Percentiles rank a stretch among this genome's conserved stretches.
These are phyloP conservation scores for Dolichallabes microphthalmus DNA, from an alignment of 2,113 vertebrate genomes.

Conservation along the genomic window DNA sequence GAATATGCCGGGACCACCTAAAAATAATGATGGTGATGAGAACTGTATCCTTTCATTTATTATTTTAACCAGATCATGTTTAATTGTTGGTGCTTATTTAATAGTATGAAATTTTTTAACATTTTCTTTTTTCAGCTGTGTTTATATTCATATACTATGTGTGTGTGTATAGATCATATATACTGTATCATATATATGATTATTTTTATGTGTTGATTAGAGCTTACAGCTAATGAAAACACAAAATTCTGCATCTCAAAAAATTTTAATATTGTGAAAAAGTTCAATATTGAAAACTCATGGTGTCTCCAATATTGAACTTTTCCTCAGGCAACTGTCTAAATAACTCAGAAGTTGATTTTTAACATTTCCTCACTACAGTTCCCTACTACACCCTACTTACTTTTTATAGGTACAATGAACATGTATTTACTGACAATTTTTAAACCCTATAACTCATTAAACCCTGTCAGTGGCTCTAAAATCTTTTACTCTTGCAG, in stretches of 20 bases:
- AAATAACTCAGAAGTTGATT: neutral
- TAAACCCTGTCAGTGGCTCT: neutral
- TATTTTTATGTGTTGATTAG: no score
- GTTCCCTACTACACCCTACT: neutral
- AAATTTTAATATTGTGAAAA: no score
- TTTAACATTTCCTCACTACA: neutral
- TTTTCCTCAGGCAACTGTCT: neutral
- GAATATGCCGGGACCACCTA: constrained; percentile 96
- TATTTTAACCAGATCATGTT: neutral
- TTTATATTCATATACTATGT: no score
- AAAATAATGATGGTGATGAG: constrained; percentile 87
- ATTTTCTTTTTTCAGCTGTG: neutral
- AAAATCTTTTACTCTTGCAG: neutral
- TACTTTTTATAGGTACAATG: neutral
- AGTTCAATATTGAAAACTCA: no score
- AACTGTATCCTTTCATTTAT: constrained; percentile 86
- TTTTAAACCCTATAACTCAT: neutral
- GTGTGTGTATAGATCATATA: no score
- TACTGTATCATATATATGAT: no score
- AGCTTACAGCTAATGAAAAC: no score
- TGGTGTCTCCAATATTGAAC: no score
- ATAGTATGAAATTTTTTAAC: neutral
- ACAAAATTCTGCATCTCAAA: no score
- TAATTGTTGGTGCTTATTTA: neutral
- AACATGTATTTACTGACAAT: neutral